These are phyloP conservation scores for Eumerus sabulonum DNA, from an alignment of 2,888 invertebrate genomes.

Conservation along the genomic window DNA sequence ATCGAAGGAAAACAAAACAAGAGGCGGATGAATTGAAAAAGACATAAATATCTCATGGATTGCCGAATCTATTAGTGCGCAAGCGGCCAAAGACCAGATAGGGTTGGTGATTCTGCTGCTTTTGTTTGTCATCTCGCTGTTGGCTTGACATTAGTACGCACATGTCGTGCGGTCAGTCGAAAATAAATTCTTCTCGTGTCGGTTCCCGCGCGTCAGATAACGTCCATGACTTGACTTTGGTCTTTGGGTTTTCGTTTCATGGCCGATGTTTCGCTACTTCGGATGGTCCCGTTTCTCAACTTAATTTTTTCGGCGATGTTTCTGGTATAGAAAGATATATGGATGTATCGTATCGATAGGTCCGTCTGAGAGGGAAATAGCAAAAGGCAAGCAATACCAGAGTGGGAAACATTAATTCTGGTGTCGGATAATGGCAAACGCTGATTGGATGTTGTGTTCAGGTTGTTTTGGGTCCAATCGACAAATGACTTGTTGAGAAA, in stretches of 20 bases:
- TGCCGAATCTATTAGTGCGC: conserved; percentile 43
- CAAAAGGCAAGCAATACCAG: conserved; percentile 39
- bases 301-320: neutral
- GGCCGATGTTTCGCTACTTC: too few relatives aligned
- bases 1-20: neutral
- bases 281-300: conserved; percentile 28
- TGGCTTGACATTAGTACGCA: conserved; percentile 38
- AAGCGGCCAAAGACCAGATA: neutral
- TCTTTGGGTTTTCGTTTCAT: too few relatives aligned
- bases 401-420: conserved; percentile 43
- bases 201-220: neutral
- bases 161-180: conserved; percentile 33
- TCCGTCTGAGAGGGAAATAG: neutral
- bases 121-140: neutral
- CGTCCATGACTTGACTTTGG: neutral
- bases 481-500: conserved; percentile 40
- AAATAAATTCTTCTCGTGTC: conserved; percentile 27
- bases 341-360: neutral
- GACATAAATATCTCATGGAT: conserved; percentile 47
- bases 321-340: conserved; percentile 5
- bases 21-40: conserved; percentile 23
- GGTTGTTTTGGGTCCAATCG: conserved; percentile 2
- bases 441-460: conserved; percentile 38
- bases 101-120: conserved; percentile 17
- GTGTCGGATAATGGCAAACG: conserved; percentile 41